Evolutionary conservation across 2,797 vertebrate genomes (phyloP), one percentile per base, ranked within the genome.

Genomic region (Diplodus puntazzo): DNA sequence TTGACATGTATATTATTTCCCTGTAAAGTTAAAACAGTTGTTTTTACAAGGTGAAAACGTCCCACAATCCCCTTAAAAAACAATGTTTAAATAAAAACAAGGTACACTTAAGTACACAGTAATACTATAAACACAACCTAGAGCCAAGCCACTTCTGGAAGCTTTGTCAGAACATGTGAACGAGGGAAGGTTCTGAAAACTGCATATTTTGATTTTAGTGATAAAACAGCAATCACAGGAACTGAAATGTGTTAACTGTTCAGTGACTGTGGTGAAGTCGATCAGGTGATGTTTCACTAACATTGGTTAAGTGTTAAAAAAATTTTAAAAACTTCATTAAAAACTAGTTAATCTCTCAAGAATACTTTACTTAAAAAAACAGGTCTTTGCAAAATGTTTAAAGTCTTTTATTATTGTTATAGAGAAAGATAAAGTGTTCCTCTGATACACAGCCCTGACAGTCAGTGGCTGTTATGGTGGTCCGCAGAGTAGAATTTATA

Each of bases 121-220:
- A 85, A 82, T 63, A 69, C 77, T 72, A 64, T 80, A 88, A 91
- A 91, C 89, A 86, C 73, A 73, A 80, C 62, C 48, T 25, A 9
- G 69, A 87, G 87, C 88, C 71, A 77, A 85, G 81, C 34, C 80
- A 83, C 87, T 88, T 85, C 81, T 84, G 79, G 72, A 88, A 85
- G 75, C 91, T 90, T 68, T 92, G 92, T 92, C 82, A 63, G 83
- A 89, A 94, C 92, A 89, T 84, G 90, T 81, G 87, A 94, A 89
- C 73, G 72, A 86, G 86, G 85, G 74, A 86, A 79, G 75, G 71
- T 60, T 84, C 69, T 88, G 58, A 90, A 93, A 92, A 81, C 79
- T 87, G 82, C 87, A 91, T 91, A 93, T 94, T 94, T 92, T 90
- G 91, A 94, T 94, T 92, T 89, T 80, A 75, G 85, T 91, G 92